These are phyloP conservation scores for human (Homo sapiens) DNA, from an alignment of 2,113 vertebrate species.

Conservation along the genomic window DNA sequence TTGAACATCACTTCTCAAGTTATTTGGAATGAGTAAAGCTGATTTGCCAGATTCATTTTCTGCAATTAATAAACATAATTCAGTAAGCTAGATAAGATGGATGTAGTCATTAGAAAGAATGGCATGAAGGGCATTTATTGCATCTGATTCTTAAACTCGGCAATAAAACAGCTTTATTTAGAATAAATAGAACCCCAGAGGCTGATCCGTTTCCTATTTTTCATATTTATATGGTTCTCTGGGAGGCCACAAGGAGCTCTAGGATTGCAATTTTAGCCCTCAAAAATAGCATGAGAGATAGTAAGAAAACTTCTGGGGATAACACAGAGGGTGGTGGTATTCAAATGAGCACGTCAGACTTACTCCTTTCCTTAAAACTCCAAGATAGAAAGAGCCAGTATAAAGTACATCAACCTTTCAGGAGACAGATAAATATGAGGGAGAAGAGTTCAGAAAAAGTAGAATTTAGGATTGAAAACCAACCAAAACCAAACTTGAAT, in stretches of 20 bases:
- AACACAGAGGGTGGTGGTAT: background rate
- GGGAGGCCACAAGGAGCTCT: background rate
- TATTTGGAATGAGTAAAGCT: conserved; percentile 21
- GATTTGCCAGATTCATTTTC: background rate
- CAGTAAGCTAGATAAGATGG: background rate
- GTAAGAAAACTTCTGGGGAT: background rate
- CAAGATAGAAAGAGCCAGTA: background rate
- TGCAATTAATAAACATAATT: background rate
- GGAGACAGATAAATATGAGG: background rate
- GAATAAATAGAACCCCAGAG: background rate
- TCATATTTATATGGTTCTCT: background rate
- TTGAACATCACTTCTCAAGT: background rate
- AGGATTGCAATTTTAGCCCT: background rate
- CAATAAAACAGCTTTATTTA: background rate
- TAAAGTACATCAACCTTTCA: background rate
- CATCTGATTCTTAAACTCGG: conserved; percentile 11
- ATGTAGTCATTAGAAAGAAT: background rate
- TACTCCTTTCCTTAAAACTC: background rate
- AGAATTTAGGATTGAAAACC: background rate
- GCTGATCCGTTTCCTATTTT: background rate
- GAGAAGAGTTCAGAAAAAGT: background rate
- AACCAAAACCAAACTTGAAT: background rate
- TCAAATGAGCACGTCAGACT: background rate
- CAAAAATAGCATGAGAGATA: background rate
- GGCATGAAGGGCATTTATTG: background rate